Conservation (phyloP, 2,797 vertebrate species). For the Sciaenops ocellatus region DNA sequence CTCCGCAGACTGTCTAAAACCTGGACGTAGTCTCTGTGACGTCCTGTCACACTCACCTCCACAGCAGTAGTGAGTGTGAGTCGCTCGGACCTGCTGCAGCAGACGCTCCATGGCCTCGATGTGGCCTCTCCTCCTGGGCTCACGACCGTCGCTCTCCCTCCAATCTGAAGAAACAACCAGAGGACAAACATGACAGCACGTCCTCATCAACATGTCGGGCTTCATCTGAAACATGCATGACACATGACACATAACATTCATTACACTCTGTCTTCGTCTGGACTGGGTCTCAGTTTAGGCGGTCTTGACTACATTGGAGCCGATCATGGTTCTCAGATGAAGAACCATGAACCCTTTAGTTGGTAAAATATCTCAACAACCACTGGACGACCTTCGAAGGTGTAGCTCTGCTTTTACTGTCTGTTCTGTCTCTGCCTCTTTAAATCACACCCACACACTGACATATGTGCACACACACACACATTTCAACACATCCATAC, state of each 20-base stretch:
- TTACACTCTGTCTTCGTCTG: too few relatives aligned
- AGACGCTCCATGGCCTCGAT: slow-evolving; percentile 94
- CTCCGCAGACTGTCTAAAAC: too few relatives aligned
- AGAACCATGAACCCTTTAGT: too few relatives aligned
- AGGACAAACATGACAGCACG: not conserved
- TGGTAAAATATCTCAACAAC: too few relatives aligned
- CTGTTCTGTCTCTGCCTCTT: not conserved
- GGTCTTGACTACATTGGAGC: too few relatives aligned
- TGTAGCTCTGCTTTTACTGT: not conserved
- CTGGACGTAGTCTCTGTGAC: too few relatives aligned
- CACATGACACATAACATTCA: too few relatives aligned
- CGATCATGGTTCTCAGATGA: too few relatives aligned
- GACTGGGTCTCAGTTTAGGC: too few relatives aligned
- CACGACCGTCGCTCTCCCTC: slow-evolving; percentile 93
- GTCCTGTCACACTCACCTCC: slow-evolving; percentile 67
- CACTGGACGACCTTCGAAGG: not conserved
- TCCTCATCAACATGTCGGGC: too few relatives aligned
- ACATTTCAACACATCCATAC: slow-evolving; percentile 4
- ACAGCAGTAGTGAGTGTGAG: slow-evolving; percentile 87
- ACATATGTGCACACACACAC: slow-evolving; percentile 8
- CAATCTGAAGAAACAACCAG: slow-evolving; percentile 87
- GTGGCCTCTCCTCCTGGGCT: slow-evolving; percentile 89
- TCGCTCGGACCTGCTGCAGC: slow-evolving; percentile 94
- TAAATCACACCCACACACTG: slow-evolving; percentile 43
- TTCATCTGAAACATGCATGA: too few relatives aligned